Conservation (phyloP, 2,113 vertebrate species). For the Mohoua ochrocephala region DNA sequence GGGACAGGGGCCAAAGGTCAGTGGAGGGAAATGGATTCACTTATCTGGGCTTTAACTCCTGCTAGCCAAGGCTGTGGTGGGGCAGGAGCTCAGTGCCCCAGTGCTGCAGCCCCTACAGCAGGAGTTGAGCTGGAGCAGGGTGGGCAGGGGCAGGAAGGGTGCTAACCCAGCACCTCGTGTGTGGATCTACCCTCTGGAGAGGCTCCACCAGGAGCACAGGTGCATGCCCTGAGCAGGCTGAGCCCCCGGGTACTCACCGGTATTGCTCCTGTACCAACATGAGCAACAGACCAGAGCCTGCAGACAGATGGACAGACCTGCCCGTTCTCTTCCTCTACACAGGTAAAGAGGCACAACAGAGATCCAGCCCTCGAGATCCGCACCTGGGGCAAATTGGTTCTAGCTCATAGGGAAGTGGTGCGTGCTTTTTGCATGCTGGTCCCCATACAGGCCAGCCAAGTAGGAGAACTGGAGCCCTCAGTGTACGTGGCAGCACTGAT, state of each 20-base stretch:
- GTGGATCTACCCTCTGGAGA: background rate
- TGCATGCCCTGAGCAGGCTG: background rate
- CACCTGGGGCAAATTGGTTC: background rate
- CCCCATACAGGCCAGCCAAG: background rate
- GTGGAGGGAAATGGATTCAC: background rate
- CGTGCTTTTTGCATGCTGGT: rapidly evolving
- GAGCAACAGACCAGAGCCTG: background rate
- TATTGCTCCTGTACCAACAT: background rate
- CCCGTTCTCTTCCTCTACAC: background rate
- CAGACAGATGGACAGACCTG: background rate
- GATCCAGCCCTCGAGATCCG: background rate
- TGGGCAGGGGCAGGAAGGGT: background rate
- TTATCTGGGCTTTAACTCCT: background rate
- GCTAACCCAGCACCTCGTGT: rapidly evolving
- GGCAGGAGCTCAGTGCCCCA: background rate
- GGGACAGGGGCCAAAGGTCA: background rate
- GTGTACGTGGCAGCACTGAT: background rate
- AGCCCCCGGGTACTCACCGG: rapidly evolving
- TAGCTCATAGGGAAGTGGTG: background rate
- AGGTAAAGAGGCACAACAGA: background rate
- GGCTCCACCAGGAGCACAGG: background rate
- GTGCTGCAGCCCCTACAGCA: background rate
- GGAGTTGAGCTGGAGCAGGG: background rate
- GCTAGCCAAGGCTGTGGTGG: background rate
- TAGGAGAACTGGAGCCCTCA: background rate